Base-by-base conservation (phyloP, 2,888 invertebrate species). In the Acanthosepion esculentum region DNA sequence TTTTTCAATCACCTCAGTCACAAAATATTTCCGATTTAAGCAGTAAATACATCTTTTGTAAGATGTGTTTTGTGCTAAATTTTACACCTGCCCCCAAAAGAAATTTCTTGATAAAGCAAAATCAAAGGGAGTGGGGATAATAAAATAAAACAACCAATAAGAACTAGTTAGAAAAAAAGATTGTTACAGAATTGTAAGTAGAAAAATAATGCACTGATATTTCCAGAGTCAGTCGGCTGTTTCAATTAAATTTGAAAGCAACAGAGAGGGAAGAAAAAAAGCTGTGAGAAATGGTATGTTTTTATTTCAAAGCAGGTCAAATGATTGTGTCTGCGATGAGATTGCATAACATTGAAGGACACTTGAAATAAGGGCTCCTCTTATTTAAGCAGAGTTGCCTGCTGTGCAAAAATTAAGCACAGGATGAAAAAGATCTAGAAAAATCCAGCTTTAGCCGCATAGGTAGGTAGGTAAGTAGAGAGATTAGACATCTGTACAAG, bases 241-340 rank as follows among this genome's bases (percentile, higher is more conserved):
- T 33, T 78, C n/a, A 78, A 33, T 15, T 78, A 78, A 78, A 78
- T n/a, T 78, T 78, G 12, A 29, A 78, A n/a, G 78, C n/a, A 78
- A 78, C 64, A 64, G 29, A 78, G 78, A 29, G 78, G 26, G 64
- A 55, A 20, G 23, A 20, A 23, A 20, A 59, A 20, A 20, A 20
- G 55, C 55, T 18, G 20, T 20, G 55, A 55, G 78, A 78, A 78
- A 78, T 78, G n/a, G n/a, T 78, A n/a, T 78, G 10, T n/a, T 78
- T n/a, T 78, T n/a, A n/a, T n/a, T 78, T n/a, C n/a, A 78, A 78
- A 78, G n/a, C 78, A 78, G 78, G 78, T 78, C 78, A 78, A 78
- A 78, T 78, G 33, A 78, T 78, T 18, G n/a, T n/a, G n/a, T 78
- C 29, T 29, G n/a, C 33, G 15, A 12, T 33, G 15, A 78, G 78